Base-by-base conservation (phyloP, 2,797 vertebrate genomes). In the Mormyrus proboscirostris region DNA sequence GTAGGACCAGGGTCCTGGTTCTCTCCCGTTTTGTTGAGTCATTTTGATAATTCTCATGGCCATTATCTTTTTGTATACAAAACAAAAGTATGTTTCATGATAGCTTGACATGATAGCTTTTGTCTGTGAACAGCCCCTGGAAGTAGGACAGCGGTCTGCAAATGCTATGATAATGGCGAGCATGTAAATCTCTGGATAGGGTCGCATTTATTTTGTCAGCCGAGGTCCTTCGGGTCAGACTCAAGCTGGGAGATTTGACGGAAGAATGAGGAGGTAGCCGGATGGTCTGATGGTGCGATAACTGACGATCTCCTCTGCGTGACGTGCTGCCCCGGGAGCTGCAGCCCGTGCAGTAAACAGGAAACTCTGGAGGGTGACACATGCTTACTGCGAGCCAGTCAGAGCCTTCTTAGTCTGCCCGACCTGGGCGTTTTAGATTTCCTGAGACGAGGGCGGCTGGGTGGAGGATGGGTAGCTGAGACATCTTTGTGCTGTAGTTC, bases 391-490 rank as follows among this genome's bases (percentile, higher is more conserved):
- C 25, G 50, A 86, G 29, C 50, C 85, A 55, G 5, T 86, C 25
- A 14, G 16, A 84, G 85, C n/a, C 22, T 41, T 38, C 12, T 41
- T 41, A 4, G 14, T 29, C 53, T 57, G 33, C 25, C 53, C 50
- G 29, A 87, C 50, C 85, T 87, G 51, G 85, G 53, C 14, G 50
- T 55, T 50, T 50, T 84, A 49, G 82, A 84, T 84, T 84, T 84
- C 82, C 82, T 84, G 82, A 84, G 82, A 50, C 44, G 79, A 50
- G 29, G 29, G 29, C n/a, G 14, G 51, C 84, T 33, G 29, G 25
- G 25, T 86, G 84, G 84, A 86, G 49, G 84, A 38, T 86, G 84
- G 51, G 51, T 29, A 41, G 84, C 53, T 19, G 50, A 33, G 14
- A 41, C 47, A 22, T 49, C 41, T 29, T 49, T 19, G 85, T 51